Base-by-base conservation (phyloP, 2,888 invertebrate species). In the Ophion ellenae region DNA sequence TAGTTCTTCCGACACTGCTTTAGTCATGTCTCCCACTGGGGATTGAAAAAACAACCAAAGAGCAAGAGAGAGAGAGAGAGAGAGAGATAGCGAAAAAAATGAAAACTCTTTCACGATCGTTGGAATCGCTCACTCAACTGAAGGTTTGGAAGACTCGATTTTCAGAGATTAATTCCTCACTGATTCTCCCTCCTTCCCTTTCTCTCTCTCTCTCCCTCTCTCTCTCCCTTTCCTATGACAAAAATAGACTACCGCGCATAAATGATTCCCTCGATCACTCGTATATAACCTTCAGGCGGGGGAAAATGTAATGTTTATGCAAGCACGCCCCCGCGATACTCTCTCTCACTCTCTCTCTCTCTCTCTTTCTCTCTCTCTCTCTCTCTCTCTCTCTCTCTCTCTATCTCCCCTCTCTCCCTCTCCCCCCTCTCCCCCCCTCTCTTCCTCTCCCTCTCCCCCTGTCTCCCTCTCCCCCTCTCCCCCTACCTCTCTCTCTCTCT, bases 211-310 rank as follows among this genome's bases (percentile, higher is more conserved):
- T 20, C 36, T 20, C n/a, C 20, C 28, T 24, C 7, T 6, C 59
- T 17, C 75, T 24, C 40, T 14, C 20, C 17, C 47, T 9, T 2
- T 0, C 40, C 63, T 36, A 28, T 57, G 45, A 73, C 63, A 32
- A 83, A 83, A 83, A 85, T 85, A 83, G 84, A 84, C 73, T 17
- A n/a, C 11, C 47, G 53, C 59, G 61, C 73, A 24, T 81, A 73
- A 84, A 84, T 66, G 80, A 77, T 73, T 64, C 53, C 45, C 67
- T 11, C 53, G 53, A 17, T 32, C 24, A 9, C 17, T 57, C 47
- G 32, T 57, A n/a, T 53, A 71, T 70, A 47, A 6, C 17, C 40
- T 36, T 45, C 47, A 20, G 20, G 63, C n/a, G 24, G 10, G 10
- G 71, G 53, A 80, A 81, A 81, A 45, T 81, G 75, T 61, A 32